Base-by-base conservation (phyloP, 2,888 invertebrate genomes). In the Opisthograptis luteolata region DNA sequence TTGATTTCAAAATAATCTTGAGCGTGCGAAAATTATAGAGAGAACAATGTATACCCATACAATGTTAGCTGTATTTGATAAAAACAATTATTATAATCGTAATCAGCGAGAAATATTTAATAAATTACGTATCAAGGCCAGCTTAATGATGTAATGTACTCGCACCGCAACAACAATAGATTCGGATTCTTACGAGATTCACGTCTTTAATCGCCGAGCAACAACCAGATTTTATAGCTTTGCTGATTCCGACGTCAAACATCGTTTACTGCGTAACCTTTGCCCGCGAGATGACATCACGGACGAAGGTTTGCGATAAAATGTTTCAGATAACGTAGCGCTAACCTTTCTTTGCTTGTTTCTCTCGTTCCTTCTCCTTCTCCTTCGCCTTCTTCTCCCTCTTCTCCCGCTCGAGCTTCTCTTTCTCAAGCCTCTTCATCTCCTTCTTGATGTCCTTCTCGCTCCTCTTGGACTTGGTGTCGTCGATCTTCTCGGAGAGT, bases 401-500 rank as follows among this genome's bases (percentile, higher is more conserved):
- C 68, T 88, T 90, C 66, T 91, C 91, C 24, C 84, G 76, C 64
- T 91, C 91, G 62, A 77, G 80, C 66, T 88, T 84, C 67, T 91
- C 91, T 64, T 91, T 92, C 65, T 90, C 90, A 37, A 90, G 73
- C 54, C 85, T 75, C 68, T 86, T 89, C 81, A 88, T 87, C 60
- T 92, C 92, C 67, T 91, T 91, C 72, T 91, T 91, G 59, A 91
- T 65, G 30, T 91, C 92, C 66, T 91, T 91, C 47, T 87, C 88
- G 62, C 61, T 87, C 61, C 85, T 91, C 71, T 84, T 87, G 60
- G 81, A 78, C 73, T 90, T 87, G 42, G 88, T 84, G 64, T 91
- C 89, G 69, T 91, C 91, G 37, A 90, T 88, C 68, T 92, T 92
- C 72, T 92, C 93, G 62, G 92, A 89, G 65, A 92, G 75, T 50